Evolutionary conservation across 2,797 vertebrate species (phyloP), one percentile per base, ranked within the genome.

Genomic region (Mormyrops boulengeri): DNA sequence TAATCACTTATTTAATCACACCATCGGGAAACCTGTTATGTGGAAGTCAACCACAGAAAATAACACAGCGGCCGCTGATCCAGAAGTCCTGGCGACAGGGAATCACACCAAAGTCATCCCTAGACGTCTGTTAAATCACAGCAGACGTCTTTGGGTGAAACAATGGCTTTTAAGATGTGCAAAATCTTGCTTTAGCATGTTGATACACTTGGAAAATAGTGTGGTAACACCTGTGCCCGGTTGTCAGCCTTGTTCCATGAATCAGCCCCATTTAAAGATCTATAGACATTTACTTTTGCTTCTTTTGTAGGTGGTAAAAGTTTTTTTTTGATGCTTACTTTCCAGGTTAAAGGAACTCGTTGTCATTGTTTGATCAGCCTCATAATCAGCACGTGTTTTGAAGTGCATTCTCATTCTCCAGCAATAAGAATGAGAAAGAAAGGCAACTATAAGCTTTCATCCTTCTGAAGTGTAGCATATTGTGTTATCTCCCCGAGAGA

Each of bases 1-100:
- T 88, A 62, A 82, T 88, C 44, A 47, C 17, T 22, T 52, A 26
- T 88, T 53, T 88, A 88, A 90, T 90, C 87, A 88, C 55, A 14
- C 30, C 73, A 17, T 88, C 26, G 77, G 8, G 34, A 66, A 85
- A 69, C 49, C 44, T 52, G 47, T 69, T 69, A 57, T 53, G 41
- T 34, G 7, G 87, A 8, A 57, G 73, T 11, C 19, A 30, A 26
- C 5, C 26, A 14, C 17, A 52, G 26, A 19, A 26, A 38, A 22
- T 12, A 2, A 44, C 12, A 34, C 50, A 55, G 30, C 53, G 44
- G 47, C 41, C 12, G 11, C 26, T 47, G 26, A 44, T 69, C 19
- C 69, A 6, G 85, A 30, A 38, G 62, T 52, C 47, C 49, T 26
- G 41, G 47, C 0, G 4, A 52, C 22, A 52, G 22, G n/a, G 82